Base-by-base conservation (phyloP, 2,797 vertebrate genomes). In the Tapera naevia region DNA sequence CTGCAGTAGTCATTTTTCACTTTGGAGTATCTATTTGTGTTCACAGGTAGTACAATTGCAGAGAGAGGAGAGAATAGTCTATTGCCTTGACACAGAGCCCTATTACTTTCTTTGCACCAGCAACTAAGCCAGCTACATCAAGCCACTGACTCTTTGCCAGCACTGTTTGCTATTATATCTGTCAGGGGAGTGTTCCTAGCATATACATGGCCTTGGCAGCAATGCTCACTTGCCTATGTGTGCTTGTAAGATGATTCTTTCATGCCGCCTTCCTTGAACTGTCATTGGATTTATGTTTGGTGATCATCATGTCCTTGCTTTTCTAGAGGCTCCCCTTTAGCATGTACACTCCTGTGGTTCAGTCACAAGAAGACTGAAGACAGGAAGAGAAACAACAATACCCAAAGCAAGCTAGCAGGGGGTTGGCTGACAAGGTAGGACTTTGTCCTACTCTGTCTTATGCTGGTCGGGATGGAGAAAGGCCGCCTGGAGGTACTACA, bases 371-470 rank as follows among this genome's bases (percentile, higher is more conserved):
- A 61, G 7, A 9, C n/a, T 65, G 65, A 78, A 70, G 48, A 39
- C 32, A 50, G 37, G 72, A 84, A 86, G 54, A 88, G 93, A 79
- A 12, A 37, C 13, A 37, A 53, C 60, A 79, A 35, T 30, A 13
- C 8, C 15, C 37, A 57, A 54, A 87, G 65, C 27, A 64, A 37
- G n/a, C n/a, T 56, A 85, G 45, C 56, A 82, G 74, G 71, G 76
- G 45, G 30, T 41, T 70, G 71, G 51, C 56, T 93, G 71, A 27
- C 46, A 78, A 88, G 66, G 56, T 78, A 79, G 37, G 65, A 61
- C 86, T 94, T 91, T 64, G n/a, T n/a, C n/a, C n/a, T n/a, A n/a
- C n/a, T 89, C 86, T 94, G 84, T 65, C 80, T 94, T 69, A 33
- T 13, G 43, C 71, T 88, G 83, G 84, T 61, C 3, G 0, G 45